Evolutionary conservation across 1,140 invertebrate species (phyloP), one percentile per base, ranked within the genome.

Genomic region (Batillaria attramentaria): DNA sequence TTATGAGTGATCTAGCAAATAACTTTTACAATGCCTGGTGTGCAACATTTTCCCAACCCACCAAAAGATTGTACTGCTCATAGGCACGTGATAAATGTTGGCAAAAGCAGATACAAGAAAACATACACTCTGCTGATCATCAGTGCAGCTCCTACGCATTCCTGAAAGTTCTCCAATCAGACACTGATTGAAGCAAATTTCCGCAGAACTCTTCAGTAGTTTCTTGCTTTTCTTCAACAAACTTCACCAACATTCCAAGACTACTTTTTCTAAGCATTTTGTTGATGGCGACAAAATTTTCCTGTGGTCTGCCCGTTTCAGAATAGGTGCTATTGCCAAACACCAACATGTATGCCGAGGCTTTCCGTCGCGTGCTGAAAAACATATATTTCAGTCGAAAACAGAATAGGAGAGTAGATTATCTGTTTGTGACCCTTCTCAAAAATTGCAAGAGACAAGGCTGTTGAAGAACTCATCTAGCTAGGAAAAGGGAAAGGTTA

Each of bases 11-110:
- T 8, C 8, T n/a, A 18, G 57, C n/a, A 62, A 62, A 31, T 62
- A 5, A 13, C 57, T 62, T n/a, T 10, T 62, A 62, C 57, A 62
- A 24, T 62, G 57, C 57, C 57, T 62, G 57, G 57, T 62, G 57
- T 62, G 57, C 3, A 62, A 31, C 33, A 10, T 62, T 62, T 24
- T 62, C 57, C n/a, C n/a, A 62, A 62, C 57, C 57, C 10, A 6
- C n/a, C n/a, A 62, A 62, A 13, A 62, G 57, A 62, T 8, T 18
- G 10, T 62, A 24, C 24, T 62, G 57, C 57, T 62, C 13, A 28
- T n/a, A 24, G 57, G 6, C 8, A 28, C 8, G n/a, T 62, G 57
- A 62, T 8, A n/a, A 4, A 31, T 28, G 24, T 10, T 62, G 57
- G 57, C 57, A 31, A 62, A 62, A 10, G 57, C n/a, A 62, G 33